phyloP scores from a whole-genome alignment of 2,113 vertebrate species.

The Phrynocephalus versicolor region DNA sequence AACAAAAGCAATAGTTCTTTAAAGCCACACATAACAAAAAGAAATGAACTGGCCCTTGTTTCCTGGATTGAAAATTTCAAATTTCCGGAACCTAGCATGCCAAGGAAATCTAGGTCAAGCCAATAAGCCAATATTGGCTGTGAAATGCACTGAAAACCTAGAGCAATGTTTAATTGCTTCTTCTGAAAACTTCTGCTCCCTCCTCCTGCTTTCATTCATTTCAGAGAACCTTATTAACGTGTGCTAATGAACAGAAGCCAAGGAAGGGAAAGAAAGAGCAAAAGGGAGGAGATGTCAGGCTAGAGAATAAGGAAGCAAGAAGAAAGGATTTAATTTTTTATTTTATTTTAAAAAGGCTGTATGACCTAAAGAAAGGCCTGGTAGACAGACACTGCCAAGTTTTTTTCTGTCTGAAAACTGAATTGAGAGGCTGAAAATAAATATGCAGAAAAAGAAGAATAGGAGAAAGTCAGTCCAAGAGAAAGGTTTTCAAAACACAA shows the following conservation, averaged over 20 bases:
- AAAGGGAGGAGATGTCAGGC: conserved; percentile 7
- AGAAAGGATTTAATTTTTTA: conserved; percentile 21
- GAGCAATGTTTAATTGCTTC: conserved; percentile 43
- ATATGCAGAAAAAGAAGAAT: conserved; percentile 19
- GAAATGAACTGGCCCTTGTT: neutral
- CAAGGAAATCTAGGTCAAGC: conserved; percentile 5
- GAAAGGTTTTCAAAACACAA: conserved; percentile 25
- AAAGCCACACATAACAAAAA: neutral
- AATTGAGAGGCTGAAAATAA: conserved; percentile 46
- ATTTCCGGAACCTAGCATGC: neutral
- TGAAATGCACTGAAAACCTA: conserved; percentile 17
- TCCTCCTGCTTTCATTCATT: conserved; percentile 53
- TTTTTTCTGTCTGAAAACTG: conserved; percentile 26
- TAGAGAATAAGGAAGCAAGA: conserved; percentile 49
- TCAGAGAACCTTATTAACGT: conserved; percentile 63
- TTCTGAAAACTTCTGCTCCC: conserved; percentile 35
- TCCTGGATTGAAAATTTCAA: conserved; percentile 11
- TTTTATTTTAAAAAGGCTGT: neutral
- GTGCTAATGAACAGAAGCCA: conserved; percentile 52
- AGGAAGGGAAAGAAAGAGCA: conserved; percentile 56
- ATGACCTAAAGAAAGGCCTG: conserved; percentile 7
- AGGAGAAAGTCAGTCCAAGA: neutral
- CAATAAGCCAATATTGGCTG: conserved; percentile 1
- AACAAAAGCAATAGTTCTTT: neutral
- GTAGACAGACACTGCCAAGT: conserved; percentile 3